Percentiles rank a stretch among this genome's conserved stretches.
phyloP scores from a whole-genome alignment of 2,888 invertebrate species.

The Yponomeuta malinellus region DNA sequence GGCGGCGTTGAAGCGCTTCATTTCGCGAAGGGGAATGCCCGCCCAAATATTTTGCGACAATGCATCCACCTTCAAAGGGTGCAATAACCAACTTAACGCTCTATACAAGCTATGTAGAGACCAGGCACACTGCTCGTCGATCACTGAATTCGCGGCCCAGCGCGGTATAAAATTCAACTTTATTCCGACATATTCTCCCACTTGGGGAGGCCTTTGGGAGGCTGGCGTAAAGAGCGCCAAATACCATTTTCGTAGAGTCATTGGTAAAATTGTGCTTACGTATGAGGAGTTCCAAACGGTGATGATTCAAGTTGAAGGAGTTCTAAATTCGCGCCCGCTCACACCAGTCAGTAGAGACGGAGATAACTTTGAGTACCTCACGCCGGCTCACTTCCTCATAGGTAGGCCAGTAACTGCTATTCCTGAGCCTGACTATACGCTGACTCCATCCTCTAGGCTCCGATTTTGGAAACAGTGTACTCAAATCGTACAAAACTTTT shows the following conservation, averaged over 20 bases:
- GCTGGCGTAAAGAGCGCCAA: conserved; percentile 13
- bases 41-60: too few species aligned
- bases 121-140: too few species aligned
- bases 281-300: conserved; percentile 17
- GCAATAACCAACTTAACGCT: too few species aligned
- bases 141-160: neutral
- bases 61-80: too few species aligned
- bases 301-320: conserved; percentile 14
- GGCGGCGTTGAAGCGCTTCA: too few species aligned
- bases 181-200: neutral
- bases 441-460: neutral
- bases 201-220: conserved; percentile 15
- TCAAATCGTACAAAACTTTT: conserved; percentile 11
- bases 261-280: conserved; percentile 14
- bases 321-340: conserved; percentile 17
- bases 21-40: too few species aligned
- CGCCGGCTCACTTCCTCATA: too few species aligned
- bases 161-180: neutral
- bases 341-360: conserved; percentile 9
- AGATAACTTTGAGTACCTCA: neutral
- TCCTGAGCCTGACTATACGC: neutral
- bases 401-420: neutral
- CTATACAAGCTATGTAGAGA: too few species aligned
- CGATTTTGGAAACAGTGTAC: conserved; percentile 13
- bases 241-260: conserved; percentile 14